Base-by-base conservation (phyloP, 64 coral and sea anemone genomes). In the Hydrozoanthus tunicans region DNA sequence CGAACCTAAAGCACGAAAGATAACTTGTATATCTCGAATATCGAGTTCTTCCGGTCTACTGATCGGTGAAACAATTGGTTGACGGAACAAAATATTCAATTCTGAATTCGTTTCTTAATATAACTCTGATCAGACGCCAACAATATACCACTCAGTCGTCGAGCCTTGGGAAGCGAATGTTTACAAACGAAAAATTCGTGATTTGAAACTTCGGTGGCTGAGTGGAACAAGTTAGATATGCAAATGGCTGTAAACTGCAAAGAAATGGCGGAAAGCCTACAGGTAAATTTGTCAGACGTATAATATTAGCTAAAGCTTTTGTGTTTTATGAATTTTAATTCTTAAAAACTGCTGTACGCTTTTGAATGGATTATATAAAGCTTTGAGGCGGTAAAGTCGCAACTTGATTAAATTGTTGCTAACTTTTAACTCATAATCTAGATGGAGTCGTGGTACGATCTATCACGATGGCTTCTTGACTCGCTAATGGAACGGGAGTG, bases 401-500 rank as follows among this genome's bases (percentile, higher is more conserved):
- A 9, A 23, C 14, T 74, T 26, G 74, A 58, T 56, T 74, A 58
- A 73, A 51, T 25, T 73, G 81, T 70, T 88, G 56, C 56, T 73
- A 60, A 73, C 27, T 88, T 12, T 88, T 7, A 88, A 88, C 84
- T 88, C 74, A 74, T 88, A 74, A 88, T 71, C 20, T 43, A 88
- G 84, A 93, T 93, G 92, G 92, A 83, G 17, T 93, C 92, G 68
- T 96, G 95, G 95, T 61, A 25, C 62, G 95, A 93, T 5, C 89
- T 96, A 15, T 96, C 95, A 23, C 53, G 93, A 10, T 96, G 95
- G 95, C 82, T 96, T 52, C 89, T 96, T 56, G 58, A 96, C 86
- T 96, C 95, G 51, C 61, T 96, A 53, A 80, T 89, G 83, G 95
- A 96, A 59, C 89, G 90, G 10, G 63, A 91, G 5, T 96, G 95